Conservation (phyloP, 2,888 invertebrate species). For the Acrobasis suavella region DNA sequence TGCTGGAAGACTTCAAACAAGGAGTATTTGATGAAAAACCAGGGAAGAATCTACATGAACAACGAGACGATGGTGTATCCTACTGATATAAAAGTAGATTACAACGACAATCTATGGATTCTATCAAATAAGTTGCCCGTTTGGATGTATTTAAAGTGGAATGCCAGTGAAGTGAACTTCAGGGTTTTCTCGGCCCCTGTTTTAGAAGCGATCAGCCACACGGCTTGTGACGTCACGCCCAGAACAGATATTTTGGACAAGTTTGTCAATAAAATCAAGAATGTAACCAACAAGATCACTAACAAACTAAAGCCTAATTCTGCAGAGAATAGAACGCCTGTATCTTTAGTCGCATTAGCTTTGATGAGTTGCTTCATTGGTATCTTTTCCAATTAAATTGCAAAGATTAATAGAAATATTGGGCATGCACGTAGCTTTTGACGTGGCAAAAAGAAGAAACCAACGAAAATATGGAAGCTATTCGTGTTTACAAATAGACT, state of each 20-base stretch:
- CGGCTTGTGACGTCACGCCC: slow-evolving; percentile 85
- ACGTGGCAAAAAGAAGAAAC: too few species aligned
- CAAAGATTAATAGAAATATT: slow-evolving; percentile 10
- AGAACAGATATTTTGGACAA: slow-evolving; percentile 81
- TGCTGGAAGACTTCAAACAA: slow-evolving; percentile 89
- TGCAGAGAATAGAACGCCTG: slow-evolving; percentile 37
- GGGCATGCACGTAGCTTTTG: too few species aligned
- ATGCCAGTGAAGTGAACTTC: slow-evolving; percentile 86
- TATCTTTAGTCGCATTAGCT: slow-evolving; percentile 44
- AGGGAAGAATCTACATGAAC: slow-evolving; percentile 87
- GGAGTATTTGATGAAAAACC: slow-evolving; percentile 86
- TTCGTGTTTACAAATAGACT: not conserved
- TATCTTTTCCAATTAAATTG: slow-evolving; percentile 35
- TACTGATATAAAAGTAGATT: slow-evolving; percentile 89
- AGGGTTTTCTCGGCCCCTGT: slow-evolving; percentile 87
- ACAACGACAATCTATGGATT: slow-evolving; percentile 87
- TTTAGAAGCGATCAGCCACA: slow-evolving; percentile 86
- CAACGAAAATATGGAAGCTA: not conserved
- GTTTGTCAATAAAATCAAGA: slow-evolving; percentile 76
- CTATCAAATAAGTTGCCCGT: slow-evolving; percentile 87
- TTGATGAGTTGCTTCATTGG: slow-evolving; percentile 46
- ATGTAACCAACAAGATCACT: slow-evolving; percentile 61
- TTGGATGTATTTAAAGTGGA: slow-evolving; percentile 86
- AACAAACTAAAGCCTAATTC: slow-evolving; percentile 54
- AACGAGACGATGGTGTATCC: slow-evolving; percentile 88